These are phyloP conservation scores for Pristionchus entomophagus DNA, from an alignment of 2,888 invertebrate species.

Conservation along the genomic window DNA sequence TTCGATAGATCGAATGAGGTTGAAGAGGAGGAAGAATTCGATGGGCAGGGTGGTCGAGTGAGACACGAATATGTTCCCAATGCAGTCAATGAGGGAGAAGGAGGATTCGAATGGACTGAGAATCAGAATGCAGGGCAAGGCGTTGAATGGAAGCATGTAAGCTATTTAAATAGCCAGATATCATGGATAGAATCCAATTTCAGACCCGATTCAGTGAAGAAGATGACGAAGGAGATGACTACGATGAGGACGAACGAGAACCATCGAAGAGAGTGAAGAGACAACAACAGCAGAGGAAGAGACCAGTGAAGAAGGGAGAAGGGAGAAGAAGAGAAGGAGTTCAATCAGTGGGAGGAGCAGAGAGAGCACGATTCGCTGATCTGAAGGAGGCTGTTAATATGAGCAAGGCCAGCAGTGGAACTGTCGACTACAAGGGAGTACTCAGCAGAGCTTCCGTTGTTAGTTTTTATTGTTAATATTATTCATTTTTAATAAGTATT, in stretches of 20 bases:
- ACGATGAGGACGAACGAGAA: slow-evolving; percentile 39
- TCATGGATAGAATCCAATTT: too few relatives aligned
- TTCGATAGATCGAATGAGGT: slow-evolving; percentile 42
- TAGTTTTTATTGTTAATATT: neutral
- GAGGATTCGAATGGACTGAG: slow-evolving; percentile 57
- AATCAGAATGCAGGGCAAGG: slow-evolving; percentile 42
- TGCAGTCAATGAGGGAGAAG: slow-evolving; percentile 46
- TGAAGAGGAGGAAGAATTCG: slow-evolving; percentile 52
- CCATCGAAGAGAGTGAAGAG: slow-evolving; percentile 36
- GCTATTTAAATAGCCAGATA: too few relatives aligned
- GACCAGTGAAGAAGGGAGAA: slow-evolving; percentile 24
- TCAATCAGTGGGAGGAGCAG: neutral
- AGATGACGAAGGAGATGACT: slow-evolving; percentile 43
- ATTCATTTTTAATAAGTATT: neutral
- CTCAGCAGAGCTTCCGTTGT: slow-evolving; percentile 67
- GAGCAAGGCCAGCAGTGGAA: slow-evolving; percentile 68
- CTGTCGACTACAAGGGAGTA: slow-evolving; percentile 71
- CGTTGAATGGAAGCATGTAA: slow-evolving; percentile 57
- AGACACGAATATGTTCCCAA: slow-evolving; percentile 20
- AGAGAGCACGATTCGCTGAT: slow-evolving; percentile 58
- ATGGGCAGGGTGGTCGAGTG: neutral
- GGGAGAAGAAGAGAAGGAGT: slow-evolving; percentile 44
- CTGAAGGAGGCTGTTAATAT: slow-evolving; percentile 69
- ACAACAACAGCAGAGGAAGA: slow-evolving; percentile 22
- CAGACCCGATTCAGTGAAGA: slow-evolving; percentile 49